These are phyloP conservation scores for Luscinia megarhynchos DNA, from an alignment of 2,797 vertebrate genomes.

Conservation along the genomic window DNA sequence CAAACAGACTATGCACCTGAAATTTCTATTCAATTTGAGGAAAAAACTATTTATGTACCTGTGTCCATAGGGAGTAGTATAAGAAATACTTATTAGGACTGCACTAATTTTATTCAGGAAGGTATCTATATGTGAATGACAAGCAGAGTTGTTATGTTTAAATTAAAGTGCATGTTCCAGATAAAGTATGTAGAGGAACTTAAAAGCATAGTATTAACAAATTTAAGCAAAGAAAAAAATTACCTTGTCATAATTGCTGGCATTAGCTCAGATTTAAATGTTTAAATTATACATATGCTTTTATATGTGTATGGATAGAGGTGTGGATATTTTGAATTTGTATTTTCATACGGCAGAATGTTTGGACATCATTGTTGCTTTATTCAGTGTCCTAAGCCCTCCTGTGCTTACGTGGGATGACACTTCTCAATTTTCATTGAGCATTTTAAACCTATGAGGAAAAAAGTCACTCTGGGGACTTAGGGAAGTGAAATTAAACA, in stretches of 20 bases:
- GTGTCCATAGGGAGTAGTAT: not conserved
- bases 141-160: not conserved
- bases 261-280: not conserved
- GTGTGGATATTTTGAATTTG: not conserved
- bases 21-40: conserved; percentile 53
- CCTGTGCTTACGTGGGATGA: conserved; percentile 30
- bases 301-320: not conserved
- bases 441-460: conserved; percentile 51
- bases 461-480: conserved; percentile 73
- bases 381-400: conserved; percentile 45
- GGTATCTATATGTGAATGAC: not conserved
- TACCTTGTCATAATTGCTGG: not conserved
- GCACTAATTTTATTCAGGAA: conserved; percentile 28
- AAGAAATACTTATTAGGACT: conserved; percentile 19
- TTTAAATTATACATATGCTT: not conserved
- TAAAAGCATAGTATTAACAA: not conserved
- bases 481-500: conserved; percentile 80
- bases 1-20: conserved; percentile 60
- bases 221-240: not conserved
- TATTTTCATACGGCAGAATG: not conserved
- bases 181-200: not conserved
- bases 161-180: not conserved
- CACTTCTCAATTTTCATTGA: conserved; percentile 53
- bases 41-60: conserved; percentile 13
- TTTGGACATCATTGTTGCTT: not conserved